phyloP scores from a whole-genome alignment of 2,888 invertebrate genomes.

The Drosophila buzzatii region DNA sequence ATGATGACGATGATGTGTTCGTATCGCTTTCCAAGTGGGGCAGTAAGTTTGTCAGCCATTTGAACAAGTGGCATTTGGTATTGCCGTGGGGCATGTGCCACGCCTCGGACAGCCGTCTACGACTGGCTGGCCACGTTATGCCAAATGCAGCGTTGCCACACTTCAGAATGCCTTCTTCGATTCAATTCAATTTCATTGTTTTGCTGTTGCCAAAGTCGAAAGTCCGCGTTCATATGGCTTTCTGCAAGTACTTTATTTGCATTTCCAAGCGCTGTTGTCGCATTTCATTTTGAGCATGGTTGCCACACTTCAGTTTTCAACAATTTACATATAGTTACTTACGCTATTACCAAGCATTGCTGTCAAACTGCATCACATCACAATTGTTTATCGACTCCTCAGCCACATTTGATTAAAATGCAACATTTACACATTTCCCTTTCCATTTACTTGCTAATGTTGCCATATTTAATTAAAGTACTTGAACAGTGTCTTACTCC shows the following conservation, averaged over 20 bases:
- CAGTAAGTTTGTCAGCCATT: slow-evolving; percentile 37
- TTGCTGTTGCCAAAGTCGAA: neutral
- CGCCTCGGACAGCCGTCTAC: neutral
- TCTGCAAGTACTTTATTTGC: neutral
- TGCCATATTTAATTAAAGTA: neutral
- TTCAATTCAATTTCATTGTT: neutral
- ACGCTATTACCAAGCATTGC: slow-evolving; percentile 4
- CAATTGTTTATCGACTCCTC: no score
- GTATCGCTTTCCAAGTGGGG: slow-evolving; percentile 24
- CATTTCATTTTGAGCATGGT: neutral
- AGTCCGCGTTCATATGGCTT: neutral
- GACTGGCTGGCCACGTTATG: slow-evolving; percentile 7
- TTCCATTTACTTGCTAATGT: neutral
- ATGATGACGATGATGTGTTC: slow-evolving; percentile 1
- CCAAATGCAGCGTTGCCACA: slow-evolving; percentile 27
- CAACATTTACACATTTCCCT: no score
- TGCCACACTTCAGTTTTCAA: neutral
- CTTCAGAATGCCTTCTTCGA: slow-evolving; percentile 9
- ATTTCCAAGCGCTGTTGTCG: neutral
- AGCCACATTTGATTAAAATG: no score
- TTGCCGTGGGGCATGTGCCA: slow-evolving; percentile 11
- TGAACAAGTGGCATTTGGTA: slow-evolving; percentile 41
- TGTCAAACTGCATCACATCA: neutral
- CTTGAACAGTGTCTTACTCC: neutral
- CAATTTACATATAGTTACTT: neutral